Evolutionary conservation across 2,113 vertebrate species (phyloP), one percentile per base, ranked within the genome.

Genomic region (Tetrao urogallus): DNA sequence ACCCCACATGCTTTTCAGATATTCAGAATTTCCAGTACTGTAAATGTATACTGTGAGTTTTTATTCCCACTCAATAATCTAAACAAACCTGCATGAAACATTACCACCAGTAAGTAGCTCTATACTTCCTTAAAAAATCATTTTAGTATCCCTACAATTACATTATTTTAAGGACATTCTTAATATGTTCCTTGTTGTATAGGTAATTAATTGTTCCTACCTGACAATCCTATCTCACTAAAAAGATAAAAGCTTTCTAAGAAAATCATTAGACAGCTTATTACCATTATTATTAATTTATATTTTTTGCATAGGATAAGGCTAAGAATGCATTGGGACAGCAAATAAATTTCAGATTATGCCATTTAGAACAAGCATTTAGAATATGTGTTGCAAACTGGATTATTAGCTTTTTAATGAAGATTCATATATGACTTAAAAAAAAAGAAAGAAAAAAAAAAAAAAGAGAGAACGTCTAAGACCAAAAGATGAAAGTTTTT

Each of bases 401-500:
- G 36, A 61, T 95, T 86, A 95, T 94, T 92, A 69, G 2, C 10
- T 81, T 47, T 84, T 65, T 89, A 22, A 50, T 85, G 54, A 89
- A 17, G 36, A 84, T 52, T 8, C 13, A 83, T 77, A 22, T 8
- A 74, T 7, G 88, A 40, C 58, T 38, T 18, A 18, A 61, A 30
- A 54, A 30, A 28, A 54, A 28, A 27, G 65, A 32, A 42, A 58
- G 50, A 66, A 24, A 50, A 24, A 27, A 13, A 27, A 5, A 52
- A 15, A 56, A 47, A 75, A 38, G 36, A 50, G 54, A 70, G 52
- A 28, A 4, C 30, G 77, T 58, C 15, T 4, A 25, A 69, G 61
- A 90, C 17, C 13, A 66, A 19, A 80, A 86, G 32, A 28, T 80
- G 13, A 13, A 77, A 57, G 7, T 60, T 93, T 95, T 89, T 91